Base-by-base conservation (phyloP, 2,113 vertebrate species). In the Plestiodon gilberti region DNA sequence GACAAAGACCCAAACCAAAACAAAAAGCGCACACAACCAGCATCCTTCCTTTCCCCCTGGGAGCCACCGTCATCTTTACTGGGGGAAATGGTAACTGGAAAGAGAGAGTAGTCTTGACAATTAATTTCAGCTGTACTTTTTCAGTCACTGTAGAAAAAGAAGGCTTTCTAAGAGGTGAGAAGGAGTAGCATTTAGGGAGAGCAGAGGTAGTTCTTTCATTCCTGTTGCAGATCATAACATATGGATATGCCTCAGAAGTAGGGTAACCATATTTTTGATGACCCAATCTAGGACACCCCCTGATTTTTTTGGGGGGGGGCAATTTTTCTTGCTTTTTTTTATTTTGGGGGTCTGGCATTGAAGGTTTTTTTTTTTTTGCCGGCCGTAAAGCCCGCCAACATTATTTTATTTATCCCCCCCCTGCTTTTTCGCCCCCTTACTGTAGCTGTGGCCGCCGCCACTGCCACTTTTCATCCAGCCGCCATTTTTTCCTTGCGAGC, bases 21-120 rank as follows among this genome's bases (percentile, higher is more conserved):
- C 43, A 91, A 78, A 88, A 84, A 89, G 92, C 88, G 67, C 65
- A 73, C 35, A 62, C 5, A 43, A 52, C 74, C 78, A 82, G 67
- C 69, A 90, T 73, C 88, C 82, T 79, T 70, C 85, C 73, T 23
- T 9, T 84, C 77, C 84, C 89, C 88, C 40, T 3, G 40, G 57
- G 33, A 91, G 88, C 86, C 77, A 84, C 89, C 81, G 84, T 76
- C 14, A 0, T 61, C 79, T 48, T 20, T 61, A 20, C 22, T 25
- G 48, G 59, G 33, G 20, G 82, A 81, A 88, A 81, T 3, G 64
- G 43, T 2, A 23, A 88, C 25, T 55, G 48, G 87, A 78, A 35
- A 43, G 87, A 89, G 64, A 86, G 81, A 74, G n/a, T 81, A 83
- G 82, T 35, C 28, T 30, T 59, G 82, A 61, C 55, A 90, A 89